These are phyloP conservation scores for Thunnus maccoyii DNA, from an alignment of 2,113 vertebrate species.

Conservation along the genomic window DNA sequence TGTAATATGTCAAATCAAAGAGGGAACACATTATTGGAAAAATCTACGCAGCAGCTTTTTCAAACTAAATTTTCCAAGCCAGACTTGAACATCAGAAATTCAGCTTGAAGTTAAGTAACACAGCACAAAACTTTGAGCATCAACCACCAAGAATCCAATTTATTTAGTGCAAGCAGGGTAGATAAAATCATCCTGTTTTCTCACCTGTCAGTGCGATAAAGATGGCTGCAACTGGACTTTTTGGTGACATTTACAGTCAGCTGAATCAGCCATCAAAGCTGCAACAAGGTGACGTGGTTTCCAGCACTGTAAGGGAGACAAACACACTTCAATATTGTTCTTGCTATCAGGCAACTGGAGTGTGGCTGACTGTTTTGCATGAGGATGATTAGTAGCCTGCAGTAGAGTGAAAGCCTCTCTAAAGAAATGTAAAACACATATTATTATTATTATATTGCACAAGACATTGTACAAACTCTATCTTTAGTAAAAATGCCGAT, in stretches of 20 bases:
- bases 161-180: background rate
- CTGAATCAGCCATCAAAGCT: constrained; percentile 18
- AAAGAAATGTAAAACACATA: constrained; percentile 15
- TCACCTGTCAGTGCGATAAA: background rate
- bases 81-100: background rate
- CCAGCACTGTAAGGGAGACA: background rate
- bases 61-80: background rate
- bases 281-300: background rate
- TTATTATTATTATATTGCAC: background rate
- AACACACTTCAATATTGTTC: background rate
- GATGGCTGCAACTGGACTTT: background rate
- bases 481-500: background rate
- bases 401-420: constrained; percentile 2
- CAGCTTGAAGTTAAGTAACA: background rate
- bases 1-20: constrained; percentile 11
- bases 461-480: background rate
- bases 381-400: constrained; percentile 17
- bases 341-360: background rate
- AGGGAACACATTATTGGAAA: background rate
- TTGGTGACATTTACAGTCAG: constrained; percentile 7
- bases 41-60: background rate
- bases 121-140: background rate
- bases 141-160: background rate
- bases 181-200: background rate
- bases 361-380: constrained; percentile 33